These are phyloP conservation scores for Hemicordylus capensis DNA, from an alignment of 2,113 vertebrate species.

Conservation along the genomic window DNA sequence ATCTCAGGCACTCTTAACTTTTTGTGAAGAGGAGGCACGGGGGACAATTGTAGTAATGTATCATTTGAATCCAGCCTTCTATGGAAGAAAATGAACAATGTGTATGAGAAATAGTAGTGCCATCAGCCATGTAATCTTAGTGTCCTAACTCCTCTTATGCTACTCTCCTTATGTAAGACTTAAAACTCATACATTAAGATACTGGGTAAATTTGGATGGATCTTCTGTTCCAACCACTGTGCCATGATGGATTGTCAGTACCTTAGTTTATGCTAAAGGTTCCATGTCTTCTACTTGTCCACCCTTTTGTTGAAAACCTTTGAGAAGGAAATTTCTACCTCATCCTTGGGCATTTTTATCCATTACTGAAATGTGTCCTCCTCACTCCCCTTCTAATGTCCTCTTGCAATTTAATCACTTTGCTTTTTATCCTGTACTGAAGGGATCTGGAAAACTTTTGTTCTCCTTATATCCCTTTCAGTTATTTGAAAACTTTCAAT, in stretches of 20 bases:
- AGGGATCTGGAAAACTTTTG: too few species aligned
- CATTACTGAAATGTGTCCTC: too few species aligned
- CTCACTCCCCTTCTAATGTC: too few species aligned
- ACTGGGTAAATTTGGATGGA: neutral
- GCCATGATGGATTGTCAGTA: neutral
- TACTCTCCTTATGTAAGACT: neutral
- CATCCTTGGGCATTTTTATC: too few species aligned
- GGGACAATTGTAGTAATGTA: neutral
- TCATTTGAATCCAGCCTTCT: neutral
- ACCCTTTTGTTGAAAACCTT: too few species aligned
- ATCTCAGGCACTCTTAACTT: neutral
- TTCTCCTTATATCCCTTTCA: neutral
- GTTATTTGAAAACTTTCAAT: neutral
- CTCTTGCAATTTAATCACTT: too few species aligned
- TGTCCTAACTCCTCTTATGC: neutral
- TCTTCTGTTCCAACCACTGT: neutral
- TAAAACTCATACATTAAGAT: neutral
- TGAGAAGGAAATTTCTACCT: too few species aligned
- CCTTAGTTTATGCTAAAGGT: too few species aligned
- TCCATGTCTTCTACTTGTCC: too few species aligned
- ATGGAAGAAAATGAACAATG: neutral
- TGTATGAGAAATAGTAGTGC: neutral
- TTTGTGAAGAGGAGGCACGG: neutral
- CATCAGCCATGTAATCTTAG: neutral
- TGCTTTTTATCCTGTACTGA: too few species aligned